phyloP scores from a whole-genome alignment of 2,888 invertebrate species.

The Phyllotreta striolata region DNA sequence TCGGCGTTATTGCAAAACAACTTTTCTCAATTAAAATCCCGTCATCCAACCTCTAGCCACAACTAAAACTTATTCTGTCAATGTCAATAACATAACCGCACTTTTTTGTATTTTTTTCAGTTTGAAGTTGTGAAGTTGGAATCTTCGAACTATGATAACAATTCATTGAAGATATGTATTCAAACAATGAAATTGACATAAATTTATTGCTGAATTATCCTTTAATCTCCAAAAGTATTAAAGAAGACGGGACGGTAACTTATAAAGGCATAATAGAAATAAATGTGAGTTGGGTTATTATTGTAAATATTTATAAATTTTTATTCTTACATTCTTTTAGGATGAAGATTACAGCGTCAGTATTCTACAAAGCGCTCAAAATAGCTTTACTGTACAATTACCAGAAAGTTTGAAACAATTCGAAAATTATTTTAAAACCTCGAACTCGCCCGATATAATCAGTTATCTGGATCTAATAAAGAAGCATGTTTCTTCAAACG shows the following conservation, averaged over 20 bases:
- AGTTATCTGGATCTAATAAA: conserved; percentile 46
- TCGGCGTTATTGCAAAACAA: too few species aligned
- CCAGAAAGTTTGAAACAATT: conserved; percentile 16
- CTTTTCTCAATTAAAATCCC: neutral
- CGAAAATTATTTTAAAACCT: conserved; percentile 34
- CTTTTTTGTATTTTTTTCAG: conserved; percentile 2
- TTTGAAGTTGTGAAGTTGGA: too few species aligned
- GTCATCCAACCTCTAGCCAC: neutral
- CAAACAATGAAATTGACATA: conserved; percentile 22
- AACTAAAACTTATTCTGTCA: neutral
- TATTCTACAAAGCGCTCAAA: conserved; percentile 34
- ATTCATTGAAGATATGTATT: conserved; percentile 4
- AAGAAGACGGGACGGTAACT: conserved; percentile 34
- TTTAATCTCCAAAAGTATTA: conserved; percentile 41
- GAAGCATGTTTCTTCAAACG: conserved; percentile 39
- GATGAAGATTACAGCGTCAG: conserved; percentile 45
- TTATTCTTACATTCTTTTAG: conserved; percentile 37
- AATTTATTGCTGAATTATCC: conserved; percentile 51
- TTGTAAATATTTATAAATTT: conserved; percentile 11
- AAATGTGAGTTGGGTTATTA: conserved; percentile 37
- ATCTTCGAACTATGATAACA: too few species aligned
- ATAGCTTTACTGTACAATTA: conserved; percentile 33
- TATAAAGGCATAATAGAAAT: conserved; percentile 48
- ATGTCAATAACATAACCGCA: conserved; percentile 9
- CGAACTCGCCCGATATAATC: conserved; percentile 33